Evolutionary conservation across 2,888 invertebrate species (phyloP), one percentile per base, ranked within the genome.

Genomic region (Hermaeophaga mercurialis): DNA sequence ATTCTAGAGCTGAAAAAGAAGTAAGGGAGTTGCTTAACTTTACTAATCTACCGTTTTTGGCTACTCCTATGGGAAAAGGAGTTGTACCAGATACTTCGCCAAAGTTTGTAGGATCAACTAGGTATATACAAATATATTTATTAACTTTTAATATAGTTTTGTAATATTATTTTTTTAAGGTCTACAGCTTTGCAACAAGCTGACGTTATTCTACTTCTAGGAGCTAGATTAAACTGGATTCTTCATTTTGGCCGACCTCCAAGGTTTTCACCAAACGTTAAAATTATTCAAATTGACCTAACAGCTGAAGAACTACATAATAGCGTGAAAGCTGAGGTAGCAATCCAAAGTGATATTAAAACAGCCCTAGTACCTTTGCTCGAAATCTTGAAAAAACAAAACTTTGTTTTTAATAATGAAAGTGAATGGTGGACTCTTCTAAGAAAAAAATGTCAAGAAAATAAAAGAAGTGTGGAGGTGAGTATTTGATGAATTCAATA

Each of bases 171-270:
- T 5, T 7, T 22, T 31, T 28, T n/a, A 34, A 61, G 67, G 34
- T 95, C 96, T 0, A 76, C 84, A 57, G 97, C 95, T 0, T 79
- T 98, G 46, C 87, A 88, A 69, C 85, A 92, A 65, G 91, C 95
- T 0, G 97, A 98, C 77, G 91, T 94, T 0, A 82, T 98, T 1
- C 70, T 98, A 5, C 62, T 73, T 7, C 43, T 73, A 15, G 64
- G 97, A 0, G 97, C 96, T 0, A 81, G 97, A 31, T 82, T 97
- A 12, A 98, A 98, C 80, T 98, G 98, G 98, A 97, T 98, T 80
- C 82, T 98, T 59, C 97, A 98, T 79, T 98, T 97, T 80, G 97
- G 97, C 1, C 86, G 88, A 52, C 80, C 90, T 12, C 97, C 96
- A 1, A 80, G 97, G 33, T 97, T 88, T 77, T 84, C 86, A 12